Base-by-base conservation (phyloP, 2,113 vertebrate species). In the Gavia stellata region DNA sequence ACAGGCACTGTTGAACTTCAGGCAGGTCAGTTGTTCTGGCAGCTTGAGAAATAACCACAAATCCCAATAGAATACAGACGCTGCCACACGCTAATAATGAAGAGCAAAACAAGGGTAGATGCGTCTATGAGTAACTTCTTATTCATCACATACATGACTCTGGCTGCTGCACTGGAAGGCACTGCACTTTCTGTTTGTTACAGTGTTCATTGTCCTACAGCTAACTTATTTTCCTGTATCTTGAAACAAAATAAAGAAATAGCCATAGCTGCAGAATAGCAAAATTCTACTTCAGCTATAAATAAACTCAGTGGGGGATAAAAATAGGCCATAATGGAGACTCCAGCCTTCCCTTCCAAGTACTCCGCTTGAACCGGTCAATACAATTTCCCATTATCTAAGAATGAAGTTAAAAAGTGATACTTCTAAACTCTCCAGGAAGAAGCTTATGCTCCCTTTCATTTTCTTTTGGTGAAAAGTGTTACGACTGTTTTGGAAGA, bases 161-260 rank as follows among this genome's bases (percentile, higher is more conserved):
- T 15, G 38, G 24, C 28, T 19, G 26, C 9, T n/a, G 38, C 55
- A 26, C 34, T 38, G 33, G 71, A 70, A 94, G 47, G 16, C 42
- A 11, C 33, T 21, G 13, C 2, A 5, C 38, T 38, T 71, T 24
- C 31, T 42, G 12, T 74, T 52, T 11, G 3, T 65, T 12, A 12
- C 0, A 13, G 5, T 10, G 14, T 14, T 12, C 4, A 0, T 4
- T 61, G 8, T 15, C 23, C 52, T 31, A 31, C 29, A 33, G 21
- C 3, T 56, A 45, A 34, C 3, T 23, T 26, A 21, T 81, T 67
- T 53, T 49, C 49, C 21, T 0, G 1, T 11, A 15, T 40, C 34
- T 50, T n/a, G 34, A 49, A 90, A 65, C 7, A 12, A 33, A 9
- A 33, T 10, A 25, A 24, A 7, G 47, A 45, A 72, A 66, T 6